Evolutionary conservation across 37 sponge, comb jelly and placozoan genomes (phyloP), one percentile per base, ranked within the genome.

Genomic region (Ianthella basta): DNA sequence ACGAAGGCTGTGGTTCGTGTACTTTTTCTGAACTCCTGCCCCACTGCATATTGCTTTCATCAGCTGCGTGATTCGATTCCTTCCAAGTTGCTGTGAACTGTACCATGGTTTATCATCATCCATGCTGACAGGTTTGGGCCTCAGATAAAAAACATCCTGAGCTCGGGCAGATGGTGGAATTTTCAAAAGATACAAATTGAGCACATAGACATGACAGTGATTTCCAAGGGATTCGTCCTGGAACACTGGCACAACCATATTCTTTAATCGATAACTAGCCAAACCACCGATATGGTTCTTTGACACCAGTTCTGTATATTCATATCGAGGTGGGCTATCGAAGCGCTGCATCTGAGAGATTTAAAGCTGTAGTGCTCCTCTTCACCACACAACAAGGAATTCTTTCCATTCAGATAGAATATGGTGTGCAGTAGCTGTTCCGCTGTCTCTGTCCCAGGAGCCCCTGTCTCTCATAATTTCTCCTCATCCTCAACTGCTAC

Each of bases 301-400:
- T 61, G 64, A 61, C 64, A 61, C 64, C 64, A 61, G 64, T 61
- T 61, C 64, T 61, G 64, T 61, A 10, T 61, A 61, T 27, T 61
- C 64, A 61, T 61, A 61, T 61, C 64, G 64, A 61, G 64, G 29
- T 29, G 64, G 64, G 10, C 29, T 61, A 29, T 61, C 64, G 29
- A 61, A 61, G 64, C 64, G 64, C 14, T 61, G 64, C 64, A 61
- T 61, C 64, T 61, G 29, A 6, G 64, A 61, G 14, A 61, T 61
- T 10, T 61, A 13, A 12, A 61, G 64, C 18, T 57, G 59, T 57
- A 57, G 59, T 57, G 59, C 59, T 57, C 59, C 59, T 57, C 59
- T 57, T 18, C 59, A 57, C 59, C 59, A 57, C 59, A 18, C 59
- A 57, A 57, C 59, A 57, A 20, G 59, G 18, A 57, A 57, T 57